phyloP scores from a whole-genome alignment of 2,888 invertebrate genomes.

The Morpho achilles region DNA sequence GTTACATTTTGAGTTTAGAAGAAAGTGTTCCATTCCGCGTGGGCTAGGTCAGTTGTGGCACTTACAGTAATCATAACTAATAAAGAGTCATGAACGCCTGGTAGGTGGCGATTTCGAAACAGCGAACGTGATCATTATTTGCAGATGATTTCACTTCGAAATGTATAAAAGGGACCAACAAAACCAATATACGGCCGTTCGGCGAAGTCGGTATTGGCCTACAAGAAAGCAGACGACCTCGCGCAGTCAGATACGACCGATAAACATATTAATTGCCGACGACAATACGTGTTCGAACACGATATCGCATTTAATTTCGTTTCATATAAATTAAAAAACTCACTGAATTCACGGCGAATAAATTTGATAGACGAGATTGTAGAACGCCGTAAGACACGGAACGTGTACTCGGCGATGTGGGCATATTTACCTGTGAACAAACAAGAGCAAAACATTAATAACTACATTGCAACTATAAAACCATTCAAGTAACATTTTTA shows the following conservation, averaged over 20 bases:
- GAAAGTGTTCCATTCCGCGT: slow-evolving; percentile 65
- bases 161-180: slow-evolving; percentile 18
- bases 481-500: slow-evolving; percentile 35
- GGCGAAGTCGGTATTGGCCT: slow-evolving; percentile 36
- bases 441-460: slow-evolving; percentile 34
- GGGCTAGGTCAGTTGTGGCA: slow-evolving; percentile 67
- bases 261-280: slow-evolving; percentile 53
- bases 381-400: slow-evolving; percentile 10
- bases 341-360: slow-evolving; percentile 3
- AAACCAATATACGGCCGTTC: slow-evolving; percentile 18
- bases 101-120: slow-evolving; percentile 15
- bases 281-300: slow-evolving; percentile 20
- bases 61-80: slow-evolving; percentile 15
- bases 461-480: slow-evolving; percentile 35
- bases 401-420: slow-evolving; percentile 7
- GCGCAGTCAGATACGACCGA: slow-evolving; percentile 37
- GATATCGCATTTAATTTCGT: slow-evolving; percentile 7
- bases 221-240: slow-evolving; percentile 52
- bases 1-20: slow-evolving; percentile 77
- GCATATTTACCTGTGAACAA: slow-evolving; percentile 45
- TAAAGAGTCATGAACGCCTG: slow-evolving; percentile 18
- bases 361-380: slow-evolving; percentile 1
- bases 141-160: slow-evolving; percentile 11
- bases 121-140: slow-evolving; percentile 16
- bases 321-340: slow-evolving; percentile 5